Evolutionary conservation across 2,113 vertebrate genomes (phyloP), one percentile per base, ranked within the genome.

Genomic region (Seriola dumerili): DNA sequence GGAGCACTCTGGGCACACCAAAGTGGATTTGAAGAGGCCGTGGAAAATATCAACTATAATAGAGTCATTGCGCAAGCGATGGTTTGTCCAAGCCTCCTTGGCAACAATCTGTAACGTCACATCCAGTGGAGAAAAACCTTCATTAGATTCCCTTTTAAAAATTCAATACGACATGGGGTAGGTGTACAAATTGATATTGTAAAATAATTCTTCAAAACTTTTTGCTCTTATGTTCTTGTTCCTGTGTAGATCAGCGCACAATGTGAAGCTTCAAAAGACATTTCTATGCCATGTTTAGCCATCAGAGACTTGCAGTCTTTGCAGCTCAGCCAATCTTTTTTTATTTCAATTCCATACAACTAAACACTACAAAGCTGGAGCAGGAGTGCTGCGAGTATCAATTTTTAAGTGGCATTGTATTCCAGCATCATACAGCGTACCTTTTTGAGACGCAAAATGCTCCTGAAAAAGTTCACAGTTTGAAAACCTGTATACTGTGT

Each of bases 31-130:
- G 93, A 98, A 98, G 83, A 98, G 96, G 68, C 97, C 97, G 1
- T 98, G 97, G 84, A 98, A 97, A 73, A 96, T 98, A 61, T 98
- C 97, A 68, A 98, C 97, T 29, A 98, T 98, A 34, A 98, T 95
- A 1, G 97, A 98, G 89, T 97, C 96, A 25, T 98, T 98, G 66
- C 97, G 95, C 63, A 97, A 90, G 66, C 95, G 95, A 76, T 98
- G 97, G 83, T 97, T 98, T 32, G 95, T 96, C 97, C 96, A 97
- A 61, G 97, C 96, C 93, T 98, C 97, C 90, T 96, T 96, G 38
- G 97, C 97, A 34, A 98, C 97, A 68, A 97, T 96, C 97, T 98
- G 81, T 36, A 55, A 85, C 44, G 6, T 12, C 44, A 54, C 48
- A 48, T 70, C 2, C 44, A 68, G 34, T 5, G 4, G 48, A 66